phyloP scores from a whole-genome alignment of 2,797 vertebrate species.

The Sebastes jordani region DNA sequence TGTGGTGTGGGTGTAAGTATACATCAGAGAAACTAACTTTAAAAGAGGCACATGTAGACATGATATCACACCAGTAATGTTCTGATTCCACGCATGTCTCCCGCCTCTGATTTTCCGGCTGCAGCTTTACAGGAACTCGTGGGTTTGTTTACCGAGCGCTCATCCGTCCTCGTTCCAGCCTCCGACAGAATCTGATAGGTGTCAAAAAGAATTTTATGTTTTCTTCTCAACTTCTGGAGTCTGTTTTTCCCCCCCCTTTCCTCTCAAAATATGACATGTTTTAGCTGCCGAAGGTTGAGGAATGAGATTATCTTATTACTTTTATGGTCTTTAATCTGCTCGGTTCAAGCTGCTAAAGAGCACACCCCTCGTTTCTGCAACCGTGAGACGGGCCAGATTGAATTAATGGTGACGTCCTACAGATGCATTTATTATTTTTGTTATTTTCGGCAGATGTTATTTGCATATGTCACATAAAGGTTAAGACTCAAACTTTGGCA shows the following conservation, averaged over 20 bases:
- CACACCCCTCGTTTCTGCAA: constrained; percentile 35
- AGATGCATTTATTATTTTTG: neutral
- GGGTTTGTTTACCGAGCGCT: constrained; percentile 67
- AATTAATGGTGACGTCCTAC: constrained; percentile 61
- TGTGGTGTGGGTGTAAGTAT: constrained; percentile 45
- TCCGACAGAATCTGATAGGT: constrained; percentile 66
- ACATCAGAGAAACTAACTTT: constrained; percentile 24
- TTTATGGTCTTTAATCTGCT: constrained; percentile 65
- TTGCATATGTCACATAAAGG: constrained; percentile 43
- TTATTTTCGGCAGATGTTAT: constrained; percentile 19
- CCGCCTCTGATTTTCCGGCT: constrained; percentile 29
- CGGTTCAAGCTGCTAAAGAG: constrained; percentile 47
- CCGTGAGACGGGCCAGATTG: constrained; percentile 30
- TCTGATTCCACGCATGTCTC: constrained; percentile 24
- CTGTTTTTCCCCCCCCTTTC: neutral
- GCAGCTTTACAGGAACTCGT: constrained; percentile 46
- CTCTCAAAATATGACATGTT: constrained; percentile 49
- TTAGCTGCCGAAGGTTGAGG: constrained; percentile 40
- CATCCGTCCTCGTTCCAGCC: constrained; percentile 34
- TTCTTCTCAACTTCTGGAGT: constrained; percentile 55
- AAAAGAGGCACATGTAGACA: constrained; percentile 9
- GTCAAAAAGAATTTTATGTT: constrained; percentile 72
- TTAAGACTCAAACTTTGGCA: constrained; percentile 47
- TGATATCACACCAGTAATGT: constrained; percentile 7
- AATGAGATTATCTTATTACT: constrained; percentile 64